Conservation (phyloP, 1,140 invertebrate genomes). For the Pachypeltis micranthus region DNA sequence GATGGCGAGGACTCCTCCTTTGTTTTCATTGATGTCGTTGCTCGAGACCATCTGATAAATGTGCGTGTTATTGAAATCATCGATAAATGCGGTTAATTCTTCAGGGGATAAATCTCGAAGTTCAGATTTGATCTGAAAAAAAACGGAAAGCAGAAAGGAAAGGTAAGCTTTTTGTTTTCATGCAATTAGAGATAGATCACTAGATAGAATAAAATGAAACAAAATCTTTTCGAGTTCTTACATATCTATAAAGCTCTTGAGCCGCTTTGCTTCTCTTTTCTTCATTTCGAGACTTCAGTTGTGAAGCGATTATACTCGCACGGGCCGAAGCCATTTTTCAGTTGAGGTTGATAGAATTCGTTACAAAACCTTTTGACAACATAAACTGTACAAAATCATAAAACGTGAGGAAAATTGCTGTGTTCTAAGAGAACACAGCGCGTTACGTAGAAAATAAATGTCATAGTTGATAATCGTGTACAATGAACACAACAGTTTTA, state of each 20-base stretch:
- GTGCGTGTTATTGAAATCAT: conserved; percentile 82
- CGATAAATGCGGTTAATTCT: conserved; percentile 79
- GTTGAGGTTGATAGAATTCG: too few relatives aligned
- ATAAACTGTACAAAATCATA: too few relatives aligned
- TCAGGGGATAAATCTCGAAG: conserved; percentile 82
- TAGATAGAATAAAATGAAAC: neutral
- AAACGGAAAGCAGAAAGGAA: neutral
- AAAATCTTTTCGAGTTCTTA: neutral
- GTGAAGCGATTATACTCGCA: neutral
- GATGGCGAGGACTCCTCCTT: conserved; percentile 89
- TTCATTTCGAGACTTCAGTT: conserved; percentile 1
- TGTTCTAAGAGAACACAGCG: too few relatives aligned
- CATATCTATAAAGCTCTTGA: neutral
- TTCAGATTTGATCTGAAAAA: conserved; percentile 57
- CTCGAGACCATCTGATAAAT: conserved; percentile 93
- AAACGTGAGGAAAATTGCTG: too few relatives aligned
- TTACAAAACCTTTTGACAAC: too few relatives aligned
- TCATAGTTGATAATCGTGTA: too few relatives aligned
- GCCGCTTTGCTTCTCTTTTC: neutral
- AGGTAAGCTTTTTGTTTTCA: neutral
- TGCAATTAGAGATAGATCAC: neutral
- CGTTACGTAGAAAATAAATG: too few relatives aligned
- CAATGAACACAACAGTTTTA: too few relatives aligned
- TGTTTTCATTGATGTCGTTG: conserved; percentile 84
- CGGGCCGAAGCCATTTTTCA: neutral